These are phyloP conservation scores for Typhlichthys eigenmanni DNA, from an alignment of 2,797 vertebrate genomes.

Conservation along the genomic window DNA sequence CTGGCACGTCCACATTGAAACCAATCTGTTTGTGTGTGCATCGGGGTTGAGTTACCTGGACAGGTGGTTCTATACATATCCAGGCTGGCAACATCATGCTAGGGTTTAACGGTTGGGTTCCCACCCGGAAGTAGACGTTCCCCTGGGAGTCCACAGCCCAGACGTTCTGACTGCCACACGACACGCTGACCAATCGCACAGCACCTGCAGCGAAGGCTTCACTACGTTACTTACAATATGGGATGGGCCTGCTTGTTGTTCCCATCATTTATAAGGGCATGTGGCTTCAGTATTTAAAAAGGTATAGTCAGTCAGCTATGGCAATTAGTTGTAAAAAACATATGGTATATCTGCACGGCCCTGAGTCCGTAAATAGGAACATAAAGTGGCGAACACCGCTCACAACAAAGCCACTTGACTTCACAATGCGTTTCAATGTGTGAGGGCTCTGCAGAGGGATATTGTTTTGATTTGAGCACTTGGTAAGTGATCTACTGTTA, in stretches of 20 bases:
- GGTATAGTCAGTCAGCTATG: too few species aligned
- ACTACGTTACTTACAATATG: not conserved
- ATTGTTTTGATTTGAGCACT: too few species aligned
- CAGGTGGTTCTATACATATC: slow-evolving; percentile 94
- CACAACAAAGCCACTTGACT: too few species aligned
- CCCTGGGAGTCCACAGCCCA: slow-evolving; percentile 92
- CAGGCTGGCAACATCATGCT: slow-evolving; percentile 97
- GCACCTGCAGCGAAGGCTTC: slow-evolving; percentile 69
- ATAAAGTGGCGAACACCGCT: too few species aligned
- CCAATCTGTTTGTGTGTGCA: slow-evolving; percentile 2
- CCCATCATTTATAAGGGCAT: not conserved
- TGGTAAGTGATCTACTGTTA: too few species aligned
- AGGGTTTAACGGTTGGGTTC: slow-evolving; percentile 94
- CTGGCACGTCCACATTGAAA: not conserved
- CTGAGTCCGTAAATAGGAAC: too few species aligned
- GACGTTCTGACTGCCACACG: slow-evolving; percentile 93
- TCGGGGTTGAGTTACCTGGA: slow-evolving; percentile 78
- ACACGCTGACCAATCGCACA: slow-evolving; percentile 84
- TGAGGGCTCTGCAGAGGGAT: too few species aligned
- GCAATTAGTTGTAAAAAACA: too few species aligned
- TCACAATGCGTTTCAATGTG: too few species aligned
- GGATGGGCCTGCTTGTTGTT: not conserved
- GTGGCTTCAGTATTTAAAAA: too few species aligned
- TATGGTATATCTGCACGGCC: too few species aligned
- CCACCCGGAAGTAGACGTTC: slow-evolving; percentile 92